Evolutionary conservation across 1,140 invertebrate species (phyloP).

Genomic region (Ostrea denselamellosa): DNA sequence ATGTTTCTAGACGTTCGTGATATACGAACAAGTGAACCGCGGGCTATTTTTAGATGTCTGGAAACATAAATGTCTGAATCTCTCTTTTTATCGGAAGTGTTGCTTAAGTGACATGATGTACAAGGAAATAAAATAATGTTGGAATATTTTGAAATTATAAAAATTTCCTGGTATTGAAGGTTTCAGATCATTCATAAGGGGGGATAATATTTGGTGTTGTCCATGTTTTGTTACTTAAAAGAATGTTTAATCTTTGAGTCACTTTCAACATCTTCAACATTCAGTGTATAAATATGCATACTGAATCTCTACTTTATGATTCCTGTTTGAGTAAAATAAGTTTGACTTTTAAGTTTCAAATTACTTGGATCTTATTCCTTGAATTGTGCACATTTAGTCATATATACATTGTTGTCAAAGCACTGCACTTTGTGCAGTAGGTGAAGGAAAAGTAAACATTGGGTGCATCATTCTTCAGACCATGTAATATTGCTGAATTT

Average conservation of each 20-base stretch:
- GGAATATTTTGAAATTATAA: neutral
- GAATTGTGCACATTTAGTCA: too few species aligned
- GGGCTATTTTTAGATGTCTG: conserved; percentile 45
- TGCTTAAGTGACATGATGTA: neutral
- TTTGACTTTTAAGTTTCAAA: neutral
- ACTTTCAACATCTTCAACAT: neutral
- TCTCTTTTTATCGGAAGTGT: neutral
- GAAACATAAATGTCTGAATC: conserved; percentile 39
- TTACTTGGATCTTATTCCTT: too few species aligned
- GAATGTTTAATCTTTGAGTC: neutral
- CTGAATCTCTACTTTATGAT: neutral
- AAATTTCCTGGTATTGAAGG: neutral
- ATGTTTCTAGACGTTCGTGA: neutral
- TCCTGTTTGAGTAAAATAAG: conserved; percentile 11
- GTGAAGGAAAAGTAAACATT: too few species aligned
- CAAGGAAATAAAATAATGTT: neutral
- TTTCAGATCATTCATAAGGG: neutral
- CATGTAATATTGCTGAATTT: too few species aligned
- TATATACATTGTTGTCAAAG: too few species aligned
- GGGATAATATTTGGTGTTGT: neutral
- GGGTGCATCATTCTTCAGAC: too few species aligned
- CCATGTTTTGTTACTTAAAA: neutral
- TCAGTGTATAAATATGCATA: too few species aligned
- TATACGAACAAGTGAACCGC: neutral
- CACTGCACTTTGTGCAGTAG: too few species aligned